Percentiles rank a stretch among this genome's conserved stretches.
phyloP scores from a whole-genome alignment of 2,888 invertebrate species.

The Cynaeus angustus region DNA sequence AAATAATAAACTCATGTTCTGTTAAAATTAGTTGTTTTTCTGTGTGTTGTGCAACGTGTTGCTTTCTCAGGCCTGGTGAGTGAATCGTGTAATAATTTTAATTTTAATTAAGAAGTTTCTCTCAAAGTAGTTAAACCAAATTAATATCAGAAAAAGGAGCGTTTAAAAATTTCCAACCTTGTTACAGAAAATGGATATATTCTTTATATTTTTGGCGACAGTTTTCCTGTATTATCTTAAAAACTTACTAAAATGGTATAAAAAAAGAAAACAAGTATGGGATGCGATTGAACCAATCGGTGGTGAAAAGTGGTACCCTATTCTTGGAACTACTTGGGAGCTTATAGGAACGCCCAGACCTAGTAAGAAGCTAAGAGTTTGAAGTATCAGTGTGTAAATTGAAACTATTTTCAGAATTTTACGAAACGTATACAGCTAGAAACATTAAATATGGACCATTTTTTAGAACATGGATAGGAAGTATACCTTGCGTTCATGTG shows the following conservation, averaged over 20 bases:
- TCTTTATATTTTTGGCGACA: background rate
- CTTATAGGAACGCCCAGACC: conserved; percentile 19
- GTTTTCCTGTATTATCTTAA: background rate
- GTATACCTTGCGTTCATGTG: conserved; percentile 55
- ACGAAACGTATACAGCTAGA: conserved; percentile 41
- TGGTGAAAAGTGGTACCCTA: conserved; percentile 46
- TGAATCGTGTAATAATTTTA: too few species aligned
- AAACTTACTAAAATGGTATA: conserved; percentile 8
- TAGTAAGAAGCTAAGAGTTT: conserved; percentile 12
- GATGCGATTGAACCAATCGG: conserved; percentile 37
- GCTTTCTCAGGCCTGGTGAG: background rate
- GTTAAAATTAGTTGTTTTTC: background rate
- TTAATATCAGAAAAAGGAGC: too few species aligned
- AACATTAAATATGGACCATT: conserved; percentile 55
- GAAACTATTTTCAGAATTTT: conserved; percentile 31
- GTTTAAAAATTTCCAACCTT: background rate
- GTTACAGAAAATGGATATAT: conserved; percentile 15
- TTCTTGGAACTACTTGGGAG: conserved; percentile 43
- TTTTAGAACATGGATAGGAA: conserved; percentile 58
- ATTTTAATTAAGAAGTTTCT: too few species aligned
- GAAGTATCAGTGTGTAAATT: background rate
- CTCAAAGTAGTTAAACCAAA: background rate
- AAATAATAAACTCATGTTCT: conserved; percentile 22
- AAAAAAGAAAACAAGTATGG: conserved; percentile 22
- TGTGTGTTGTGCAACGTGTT: background rate